phyloP scores from a whole-genome alignment of 2,888 invertebrate genomes.

The Vanessa cardui region DNA sequence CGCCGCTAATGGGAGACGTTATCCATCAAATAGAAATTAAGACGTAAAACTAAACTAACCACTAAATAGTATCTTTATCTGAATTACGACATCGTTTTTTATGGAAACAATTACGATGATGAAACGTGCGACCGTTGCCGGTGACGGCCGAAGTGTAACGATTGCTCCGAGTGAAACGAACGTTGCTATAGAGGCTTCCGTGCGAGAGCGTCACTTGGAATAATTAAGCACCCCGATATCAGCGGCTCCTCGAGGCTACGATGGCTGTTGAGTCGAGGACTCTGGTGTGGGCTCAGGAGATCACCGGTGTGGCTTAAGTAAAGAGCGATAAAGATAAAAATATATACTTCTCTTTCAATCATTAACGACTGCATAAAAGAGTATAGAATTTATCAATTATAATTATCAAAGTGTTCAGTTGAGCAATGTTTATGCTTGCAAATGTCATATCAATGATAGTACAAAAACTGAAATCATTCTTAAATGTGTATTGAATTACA shows the following conservation, averaged over 20 bases:
- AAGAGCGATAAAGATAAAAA: constrained; percentile 24
- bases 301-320: constrained; percentile 47
- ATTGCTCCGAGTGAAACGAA: constrained; percentile 39
- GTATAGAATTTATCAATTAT: too few species aligned
- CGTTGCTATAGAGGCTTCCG: constrained; percentile 36
- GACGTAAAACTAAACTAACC: constrained; percentile 50
- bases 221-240: constrained; percentile 63
- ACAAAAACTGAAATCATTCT: too few species aligned
- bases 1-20: constrained; percentile 70
- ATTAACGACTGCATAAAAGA: too few species aligned
- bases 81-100: constrained; percentile 60
- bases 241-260: constrained; percentile 56
- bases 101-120: constrained; percentile 57
- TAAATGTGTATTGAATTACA: too few species aligned
- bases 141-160: constrained; percentile 49
- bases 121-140: constrained; percentile 37
- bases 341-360: too few species aligned
- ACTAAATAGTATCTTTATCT: constrained; percentile 57
- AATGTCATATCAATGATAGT: too few species aligned
- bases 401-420: too few species aligned
- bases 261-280: constrained; percentile 69
- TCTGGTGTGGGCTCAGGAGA: constrained; percentile 58
- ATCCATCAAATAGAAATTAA: constrained; percentile 73
- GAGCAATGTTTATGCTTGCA: too few species aligned
- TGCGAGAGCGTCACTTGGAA: constrained; percentile 52